Percentiles rank a stretch among this genome's conserved stretches.
Conservation (phyloP, 2,113 vertebrate species). For the Phoxinus phoxinus region DNA sequence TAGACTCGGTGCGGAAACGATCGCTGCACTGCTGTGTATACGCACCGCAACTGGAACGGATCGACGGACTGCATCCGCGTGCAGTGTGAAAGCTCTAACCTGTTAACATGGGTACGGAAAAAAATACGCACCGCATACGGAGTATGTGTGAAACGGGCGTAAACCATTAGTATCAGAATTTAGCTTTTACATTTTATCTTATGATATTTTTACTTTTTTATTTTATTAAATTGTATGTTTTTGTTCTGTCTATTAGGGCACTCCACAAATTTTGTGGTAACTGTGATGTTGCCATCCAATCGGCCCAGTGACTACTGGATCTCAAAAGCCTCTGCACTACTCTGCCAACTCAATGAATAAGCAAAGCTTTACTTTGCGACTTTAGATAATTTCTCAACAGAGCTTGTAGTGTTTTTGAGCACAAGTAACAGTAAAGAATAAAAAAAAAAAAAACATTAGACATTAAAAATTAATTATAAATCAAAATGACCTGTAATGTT, state of each 20-base stretch:
- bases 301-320: constrained; percentile 79
- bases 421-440: not conserved
- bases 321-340: constrained; percentile 78
- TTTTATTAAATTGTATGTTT: not conserved
- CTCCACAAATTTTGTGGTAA: constrained; percentile 84
- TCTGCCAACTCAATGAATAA: constrained; percentile 80
- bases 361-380: not conserved
- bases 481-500: not conserved
- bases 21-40: too few relatives aligned
- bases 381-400: not conserved
- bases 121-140: too few relatives aligned
- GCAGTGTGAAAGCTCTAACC: too few relatives aligned
- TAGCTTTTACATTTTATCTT: not conserved
- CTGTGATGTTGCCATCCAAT: constrained; percentile 77
- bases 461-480: not conserved
- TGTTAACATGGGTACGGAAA: too few relatives aligned
- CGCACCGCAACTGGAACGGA: too few relatives aligned
- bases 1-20: too few relatives aligned
- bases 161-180: not conserved
- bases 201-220: too few relatives aligned
- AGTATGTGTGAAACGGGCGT: too few relatives aligned
- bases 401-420: not conserved
- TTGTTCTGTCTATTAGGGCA: constrained; percentile 66
- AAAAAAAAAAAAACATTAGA: not conserved
- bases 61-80: too few relatives aligned